A percentile compares a stretch with the other conserved stretches of the same genome.
These are phyloP conservation scores for Eristalinus aeneus DNA, from an alignment of 2,888 invertebrate genomes.

Conservation along the genomic window DNA sequence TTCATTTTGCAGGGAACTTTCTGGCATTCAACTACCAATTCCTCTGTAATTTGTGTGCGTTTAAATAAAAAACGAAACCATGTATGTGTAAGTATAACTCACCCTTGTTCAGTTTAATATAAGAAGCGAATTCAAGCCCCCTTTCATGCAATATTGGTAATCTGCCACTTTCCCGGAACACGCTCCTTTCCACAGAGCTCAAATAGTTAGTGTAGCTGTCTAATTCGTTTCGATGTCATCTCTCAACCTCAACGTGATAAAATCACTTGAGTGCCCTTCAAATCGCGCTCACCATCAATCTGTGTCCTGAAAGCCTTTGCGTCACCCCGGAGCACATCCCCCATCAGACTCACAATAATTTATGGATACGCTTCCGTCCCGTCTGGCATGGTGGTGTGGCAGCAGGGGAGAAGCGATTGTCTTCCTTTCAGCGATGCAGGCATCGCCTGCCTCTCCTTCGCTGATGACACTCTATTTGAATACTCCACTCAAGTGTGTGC, in stretches of 20 bases:
- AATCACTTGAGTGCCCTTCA: background rate
- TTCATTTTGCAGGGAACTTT: too few relatives aligned
- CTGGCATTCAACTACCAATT: too few relatives aligned
- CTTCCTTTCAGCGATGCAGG: background rate
- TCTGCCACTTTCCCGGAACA: too few relatives aligned
- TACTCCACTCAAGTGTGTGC: slow-evolving; percentile 48
- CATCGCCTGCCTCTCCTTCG: background rate
- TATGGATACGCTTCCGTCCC: slow-evolving; percentile 58
- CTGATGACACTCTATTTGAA: slow-evolving; percentile 66
- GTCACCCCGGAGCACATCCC: background rate
- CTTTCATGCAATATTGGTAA: too few relatives aligned
- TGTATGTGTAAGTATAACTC: too few relatives aligned
- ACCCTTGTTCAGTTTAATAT: too few relatives aligned
- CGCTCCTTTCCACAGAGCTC: too few relatives aligned
- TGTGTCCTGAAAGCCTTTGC: background rate
- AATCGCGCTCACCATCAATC: background rate
- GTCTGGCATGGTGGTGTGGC: slow-evolving; percentile 32
- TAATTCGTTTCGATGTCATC: background rate
- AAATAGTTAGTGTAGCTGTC: too few relatives aligned
- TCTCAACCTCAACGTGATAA: background rate
- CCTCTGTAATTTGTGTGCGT: too few relatives aligned
- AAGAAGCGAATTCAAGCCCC: too few relatives aligned
- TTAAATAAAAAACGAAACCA: too few relatives aligned
- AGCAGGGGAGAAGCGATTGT: background rate
- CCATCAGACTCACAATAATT: slow-evolving; percentile 42